Evolutionary conservation across 2,888 invertebrate genomes (phyloP), one percentile per base, ranked within the genome.

Genomic region (Seira ritae): DNA sequence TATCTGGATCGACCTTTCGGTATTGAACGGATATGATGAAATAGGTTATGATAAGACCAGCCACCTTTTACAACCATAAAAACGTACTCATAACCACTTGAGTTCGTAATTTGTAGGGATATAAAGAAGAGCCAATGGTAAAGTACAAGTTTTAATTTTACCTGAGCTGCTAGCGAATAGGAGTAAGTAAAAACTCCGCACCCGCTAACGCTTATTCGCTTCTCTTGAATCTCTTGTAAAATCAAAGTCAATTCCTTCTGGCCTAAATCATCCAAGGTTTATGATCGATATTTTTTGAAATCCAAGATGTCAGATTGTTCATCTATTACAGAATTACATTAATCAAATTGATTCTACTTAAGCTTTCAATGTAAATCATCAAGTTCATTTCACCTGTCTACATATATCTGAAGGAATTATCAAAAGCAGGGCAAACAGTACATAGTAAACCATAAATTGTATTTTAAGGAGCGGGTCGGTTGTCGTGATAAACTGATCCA

Each of bases 11-110:
- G 2, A 4, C 31, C 8, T 31, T 31, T 31, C 31, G 31, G 24
- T 79, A 77, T 50, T 81, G 81, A 1, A 81, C n/a, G 0, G 65
- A 76, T 46, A 81, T 81, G 65, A 76, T 65, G 50, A 81, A 81
- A 31, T 76, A 81, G 1, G 81, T 81, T 6, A 81, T 71, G n/a
- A 81, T 46, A 1, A 69, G 37, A 0, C 75, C 81, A 0, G 81
- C 24, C 42, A 81, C 24, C 81, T 81, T 8, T 8, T 8, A 50
- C 50, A 50, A 15, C n/a, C n/a, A 42, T 42, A 42, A 4, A 42
- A 4, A 42, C 42, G 12, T 42, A 42, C 12, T 42, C 12, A 12
- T 42, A 42, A 42, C 12, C 42, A 42, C 42, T 42, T 8, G 12
- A 42, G 42, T 42, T 42, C 12, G 42, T 42, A 8, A 42, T 42